Conservation (phyloP, 2,888 invertebrate species). For the Platycheirus rosarum region DNA sequence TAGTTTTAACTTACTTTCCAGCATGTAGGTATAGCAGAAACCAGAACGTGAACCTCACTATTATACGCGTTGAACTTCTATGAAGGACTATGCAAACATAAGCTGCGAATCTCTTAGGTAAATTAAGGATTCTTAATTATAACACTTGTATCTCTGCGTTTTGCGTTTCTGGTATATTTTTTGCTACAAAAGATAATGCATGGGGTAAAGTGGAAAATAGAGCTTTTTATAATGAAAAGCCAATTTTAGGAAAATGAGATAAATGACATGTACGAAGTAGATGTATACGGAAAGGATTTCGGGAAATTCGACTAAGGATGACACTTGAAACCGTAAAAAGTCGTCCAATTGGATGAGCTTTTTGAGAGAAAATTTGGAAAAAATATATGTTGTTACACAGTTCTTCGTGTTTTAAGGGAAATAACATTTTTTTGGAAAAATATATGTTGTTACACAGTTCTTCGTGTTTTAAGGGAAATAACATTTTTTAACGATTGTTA, state of each 20-base stretch:
- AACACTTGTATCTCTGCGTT: slow-evolving; percentile 43
- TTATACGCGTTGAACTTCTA: background rate
- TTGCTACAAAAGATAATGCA: background rate
- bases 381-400: no score
- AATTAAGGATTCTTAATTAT: slow-evolving; percentile 36
- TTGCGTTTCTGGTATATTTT: slow-evolving; percentile 2
- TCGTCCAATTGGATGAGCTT: no score
- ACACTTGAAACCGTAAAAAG: no score
- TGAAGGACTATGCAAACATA: background rate
- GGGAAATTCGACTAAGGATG: background rate
- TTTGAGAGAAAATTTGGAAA: no score
- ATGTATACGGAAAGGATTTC: background rate
- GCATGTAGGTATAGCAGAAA: background rate
- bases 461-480: no score
- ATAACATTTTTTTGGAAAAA: no score
- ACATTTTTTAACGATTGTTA: no score
- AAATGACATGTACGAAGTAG: background rate
- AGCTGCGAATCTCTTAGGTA: background rate
- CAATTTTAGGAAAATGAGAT: background rate
- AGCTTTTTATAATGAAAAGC: background rate
- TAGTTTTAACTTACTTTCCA: slow-evolving; percentile 54
- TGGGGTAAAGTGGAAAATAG: background rate
- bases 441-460: no score
- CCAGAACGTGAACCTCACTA: background rate
- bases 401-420: no score